Conservation (phyloP, 2,797 vertebrate genomes). For the Darevskia mixta region DNA sequence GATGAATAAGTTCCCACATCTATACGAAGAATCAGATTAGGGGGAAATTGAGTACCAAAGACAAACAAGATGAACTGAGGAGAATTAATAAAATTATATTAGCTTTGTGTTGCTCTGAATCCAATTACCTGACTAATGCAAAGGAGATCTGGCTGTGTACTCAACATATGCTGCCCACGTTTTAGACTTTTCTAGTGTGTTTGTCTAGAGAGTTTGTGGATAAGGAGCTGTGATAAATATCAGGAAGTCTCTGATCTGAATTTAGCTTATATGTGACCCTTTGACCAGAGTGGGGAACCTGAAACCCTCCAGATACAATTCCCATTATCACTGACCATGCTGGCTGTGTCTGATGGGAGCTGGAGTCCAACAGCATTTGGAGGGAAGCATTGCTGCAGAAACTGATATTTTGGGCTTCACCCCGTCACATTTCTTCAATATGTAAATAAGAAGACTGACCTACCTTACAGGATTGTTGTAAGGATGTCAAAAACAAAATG, state of each 20-base stretch:
- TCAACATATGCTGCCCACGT: not conserved
- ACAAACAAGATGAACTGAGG: not conserved
- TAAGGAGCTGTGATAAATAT: not conserved
- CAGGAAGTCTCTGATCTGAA: not conserved
- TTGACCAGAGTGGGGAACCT: not conserved
- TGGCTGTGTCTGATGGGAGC: no score
- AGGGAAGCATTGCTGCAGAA: no score
- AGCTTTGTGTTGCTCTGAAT: not conserved
- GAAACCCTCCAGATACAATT: no score
- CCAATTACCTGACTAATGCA: not conserved
- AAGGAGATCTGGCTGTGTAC: not conserved
- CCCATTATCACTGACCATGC: no score
- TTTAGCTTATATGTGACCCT: not conserved
- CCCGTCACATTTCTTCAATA: not conserved
- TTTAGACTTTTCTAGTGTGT: not conserved
- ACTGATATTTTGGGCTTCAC: no score
- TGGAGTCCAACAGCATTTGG: no score
- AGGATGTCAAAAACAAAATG: not conserved
- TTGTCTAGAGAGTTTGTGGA: not conserved
- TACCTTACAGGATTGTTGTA: not conserved
- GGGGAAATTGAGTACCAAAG: not conserved
- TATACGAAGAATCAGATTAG: not conserved
- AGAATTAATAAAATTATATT: conserved; percentile 7
- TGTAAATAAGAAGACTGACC: not conserved
- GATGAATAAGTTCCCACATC: not conserved